Evolutionary conservation across 2,113 vertebrate genomes (phyloP).

Genomic region (Danionella cerebrum): DNA sequence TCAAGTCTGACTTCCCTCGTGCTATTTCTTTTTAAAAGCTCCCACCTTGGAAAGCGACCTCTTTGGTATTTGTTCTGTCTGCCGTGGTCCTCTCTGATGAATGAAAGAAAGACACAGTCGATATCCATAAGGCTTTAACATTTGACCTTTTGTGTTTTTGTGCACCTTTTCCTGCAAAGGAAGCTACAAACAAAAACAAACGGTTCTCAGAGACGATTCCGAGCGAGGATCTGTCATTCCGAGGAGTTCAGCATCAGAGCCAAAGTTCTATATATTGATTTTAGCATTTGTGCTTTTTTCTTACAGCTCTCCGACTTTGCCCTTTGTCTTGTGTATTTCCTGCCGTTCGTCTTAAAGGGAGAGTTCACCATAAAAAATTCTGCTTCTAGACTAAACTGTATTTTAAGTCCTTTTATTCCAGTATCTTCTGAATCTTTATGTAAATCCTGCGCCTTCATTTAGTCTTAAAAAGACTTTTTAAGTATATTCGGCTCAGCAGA

Average conservation of each 20-base stretch:
- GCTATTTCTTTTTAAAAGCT: conserved; percentile 10
- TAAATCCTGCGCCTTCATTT: too few species aligned
- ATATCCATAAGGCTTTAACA: neutral
- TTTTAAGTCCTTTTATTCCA: too few species aligned
- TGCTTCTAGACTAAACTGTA: too few species aligned
- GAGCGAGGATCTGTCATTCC: conserved; percentile 28
- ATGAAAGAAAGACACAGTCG: conserved; percentile 2
- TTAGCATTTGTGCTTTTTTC: neutral
- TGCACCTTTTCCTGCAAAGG: neutral
- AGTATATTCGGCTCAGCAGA: too few species aligned
- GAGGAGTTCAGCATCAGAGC: neutral
- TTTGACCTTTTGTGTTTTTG: conserved; percentile 7
- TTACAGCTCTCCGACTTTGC: conserved; percentile 24
- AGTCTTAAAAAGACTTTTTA: too few species aligned
- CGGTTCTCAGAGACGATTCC: conserved; percentile 23
- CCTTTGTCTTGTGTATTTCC: neutral
- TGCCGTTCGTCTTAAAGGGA: conserved; percentile 5
- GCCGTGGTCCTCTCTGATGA: neutral
- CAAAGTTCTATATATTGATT: conserved; percentile 37
- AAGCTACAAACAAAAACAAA: conserved; percentile 17
- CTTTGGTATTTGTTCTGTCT: neutral
- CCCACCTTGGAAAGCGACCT: neutral
- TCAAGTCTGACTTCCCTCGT: neutral
- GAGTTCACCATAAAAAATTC: too few species aligned
- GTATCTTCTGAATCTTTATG: too few species aligned